Evolutionary conservation across 2,113 vertebrate genomes (phyloP).

Genomic region (Sula dactylatra): DNA sequence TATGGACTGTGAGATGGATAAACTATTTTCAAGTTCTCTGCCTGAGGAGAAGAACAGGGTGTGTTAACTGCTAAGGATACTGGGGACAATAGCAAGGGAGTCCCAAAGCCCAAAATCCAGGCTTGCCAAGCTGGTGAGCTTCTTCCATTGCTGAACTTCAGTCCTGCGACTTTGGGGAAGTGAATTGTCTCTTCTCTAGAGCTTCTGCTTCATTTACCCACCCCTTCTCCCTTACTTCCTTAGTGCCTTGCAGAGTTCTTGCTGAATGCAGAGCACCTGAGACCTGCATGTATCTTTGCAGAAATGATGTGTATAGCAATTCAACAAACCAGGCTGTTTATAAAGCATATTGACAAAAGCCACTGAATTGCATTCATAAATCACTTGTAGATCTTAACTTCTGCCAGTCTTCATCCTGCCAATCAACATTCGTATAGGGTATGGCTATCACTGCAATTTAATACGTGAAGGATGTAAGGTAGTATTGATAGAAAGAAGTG

Average conservation of each 20-base stretch:
- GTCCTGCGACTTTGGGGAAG: neutral
- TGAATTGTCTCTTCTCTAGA: neutral
- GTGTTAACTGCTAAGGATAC: neutral
- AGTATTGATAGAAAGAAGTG: neutral
- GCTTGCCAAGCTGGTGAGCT: neutral
- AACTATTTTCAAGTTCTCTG: constrained; percentile 36
- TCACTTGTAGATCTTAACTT: neutral
- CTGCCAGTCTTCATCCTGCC: neutral
- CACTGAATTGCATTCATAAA: neutral
- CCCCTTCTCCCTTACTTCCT: neutral
- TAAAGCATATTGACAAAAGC: neutral
- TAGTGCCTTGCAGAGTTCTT: neutral
- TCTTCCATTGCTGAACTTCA: neutral
- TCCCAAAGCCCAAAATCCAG: neutral
- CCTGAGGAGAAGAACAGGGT: constrained; percentile 12
- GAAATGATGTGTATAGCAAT: neutral
- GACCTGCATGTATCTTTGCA: neutral
- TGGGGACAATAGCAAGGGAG: neutral
- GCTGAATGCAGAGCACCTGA: neutral
- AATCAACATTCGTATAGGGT: neutral
- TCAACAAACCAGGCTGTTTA: constrained; percentile 1
- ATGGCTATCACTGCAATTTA: neutral
- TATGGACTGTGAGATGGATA: constrained; percentile 48
- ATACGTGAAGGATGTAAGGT: neutral
- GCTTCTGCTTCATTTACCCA: neutral